Conservation (phyloP, 2,113 vertebrate genomes). For the Athene cunicularia region DNA sequence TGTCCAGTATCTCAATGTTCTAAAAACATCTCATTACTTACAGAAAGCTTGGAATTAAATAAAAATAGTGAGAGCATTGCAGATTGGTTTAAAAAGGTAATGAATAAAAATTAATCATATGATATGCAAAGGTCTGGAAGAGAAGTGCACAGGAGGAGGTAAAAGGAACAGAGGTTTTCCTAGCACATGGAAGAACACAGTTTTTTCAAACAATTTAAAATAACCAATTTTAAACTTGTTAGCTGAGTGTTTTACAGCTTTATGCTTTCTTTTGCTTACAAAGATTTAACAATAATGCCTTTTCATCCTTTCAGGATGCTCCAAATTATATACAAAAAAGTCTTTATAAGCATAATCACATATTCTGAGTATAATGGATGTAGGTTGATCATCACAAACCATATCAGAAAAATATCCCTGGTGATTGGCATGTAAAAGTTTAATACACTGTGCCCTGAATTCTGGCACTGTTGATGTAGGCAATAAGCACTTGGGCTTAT, state of each 20-base stretch:
- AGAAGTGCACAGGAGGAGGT: neutral
- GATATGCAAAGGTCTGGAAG: neutral
- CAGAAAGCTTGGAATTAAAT: neutral
- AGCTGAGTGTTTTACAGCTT: neutral
- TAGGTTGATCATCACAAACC: neutral
- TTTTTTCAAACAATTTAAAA: slow-evolving; percentile 11
- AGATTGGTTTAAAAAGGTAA: neutral
- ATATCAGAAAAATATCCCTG: neutral
- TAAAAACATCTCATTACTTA: neutral
- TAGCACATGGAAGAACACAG: neutral
- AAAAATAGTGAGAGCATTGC: neutral
- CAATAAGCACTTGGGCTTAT: neutral
- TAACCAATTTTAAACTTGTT: neutral
- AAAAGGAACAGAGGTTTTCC: neutral
- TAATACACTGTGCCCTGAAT: neutral
- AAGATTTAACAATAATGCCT: slow-evolving; percentile 37
- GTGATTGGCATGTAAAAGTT: neutral
- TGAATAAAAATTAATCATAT: neutral
- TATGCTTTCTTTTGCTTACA: slow-evolving; percentile 3
- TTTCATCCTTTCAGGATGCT: slow-evolving; percentile 13
- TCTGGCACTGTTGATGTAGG: neutral
- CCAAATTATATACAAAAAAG: neutral
- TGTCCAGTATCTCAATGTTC: neutral
- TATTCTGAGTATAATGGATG: neutral
- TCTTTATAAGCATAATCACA: neutral